Percentiles rank a stretch among this genome's conserved stretches.
Evolutionary conservation across 2,797 vertebrate genomes (phyloP).

Genomic region (Luscinia luscinia): DNA sequence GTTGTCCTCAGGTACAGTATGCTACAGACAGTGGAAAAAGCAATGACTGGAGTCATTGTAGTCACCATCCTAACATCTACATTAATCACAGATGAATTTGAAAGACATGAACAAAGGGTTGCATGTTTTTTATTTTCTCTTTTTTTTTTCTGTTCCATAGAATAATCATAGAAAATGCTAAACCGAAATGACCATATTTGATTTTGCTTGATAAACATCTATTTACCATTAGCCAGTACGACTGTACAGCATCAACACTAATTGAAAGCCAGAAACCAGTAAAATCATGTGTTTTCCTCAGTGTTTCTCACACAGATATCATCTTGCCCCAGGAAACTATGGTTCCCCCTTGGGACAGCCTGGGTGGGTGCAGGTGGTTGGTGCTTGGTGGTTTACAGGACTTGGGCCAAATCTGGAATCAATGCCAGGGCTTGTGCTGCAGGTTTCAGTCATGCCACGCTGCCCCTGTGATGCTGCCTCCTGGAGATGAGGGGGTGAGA

Average conservation of each 20-base stretch:
- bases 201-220: not conserved
- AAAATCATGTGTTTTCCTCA: not conserved
- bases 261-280: not conserved
- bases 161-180: not conserved
- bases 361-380: not conserved
- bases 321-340: not conserved
- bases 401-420: not conserved
- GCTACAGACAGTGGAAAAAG: not conserved
- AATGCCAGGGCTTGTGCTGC: not conserved
- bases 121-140: not conserved
- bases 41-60: fast-evolving
- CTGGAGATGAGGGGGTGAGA: not conserved
- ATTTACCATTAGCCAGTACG: not conserved
- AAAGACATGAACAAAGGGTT: not conserved
- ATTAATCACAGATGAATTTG: not conserved
- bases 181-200: not conserved
- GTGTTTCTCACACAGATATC: not conserved
- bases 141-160: not conserved
- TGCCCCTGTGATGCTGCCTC: not conserved
- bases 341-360: not conserved
- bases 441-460: not conserved
- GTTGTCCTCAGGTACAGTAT: not conserved
- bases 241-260: not conserved
- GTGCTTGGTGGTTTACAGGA: not conserved
- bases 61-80: not conserved